Conservation (phyloP, 2,113 vertebrate genomes). For the Chamaea fasciata region DNA sequence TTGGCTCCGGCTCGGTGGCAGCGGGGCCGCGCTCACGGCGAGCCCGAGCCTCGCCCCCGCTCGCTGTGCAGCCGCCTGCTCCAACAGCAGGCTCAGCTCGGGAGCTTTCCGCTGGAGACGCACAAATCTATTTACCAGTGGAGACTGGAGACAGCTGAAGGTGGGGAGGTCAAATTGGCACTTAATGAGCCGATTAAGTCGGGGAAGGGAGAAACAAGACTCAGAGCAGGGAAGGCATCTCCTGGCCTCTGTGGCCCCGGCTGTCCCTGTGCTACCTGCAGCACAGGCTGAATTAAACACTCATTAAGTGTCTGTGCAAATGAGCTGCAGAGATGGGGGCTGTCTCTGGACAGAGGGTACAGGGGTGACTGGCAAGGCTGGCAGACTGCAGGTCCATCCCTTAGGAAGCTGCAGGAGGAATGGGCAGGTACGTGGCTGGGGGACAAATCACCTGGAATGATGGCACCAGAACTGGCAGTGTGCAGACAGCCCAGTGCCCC, state of each 20-base stretch:
- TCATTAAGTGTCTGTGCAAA: not conserved
- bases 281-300: not conserved
- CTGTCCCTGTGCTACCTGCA: not conserved
- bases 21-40: fast-evolving
- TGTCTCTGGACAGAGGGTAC: not conserved
- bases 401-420: not conserved
- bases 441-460: not conserved
- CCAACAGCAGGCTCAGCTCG: not conserved
- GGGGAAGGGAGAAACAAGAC: not conserved
- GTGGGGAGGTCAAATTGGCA: slow-evolving; percentile 10
- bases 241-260: not conserved
- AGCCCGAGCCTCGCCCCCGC: not conserved
- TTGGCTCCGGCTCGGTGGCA: not conserved
- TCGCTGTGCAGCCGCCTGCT: not conserved
- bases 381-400: not conserved
- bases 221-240: not conserved
- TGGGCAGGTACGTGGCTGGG: not conserved
- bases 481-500: not conserved
- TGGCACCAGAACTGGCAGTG: not conserved
- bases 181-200: slow-evolving; percentile 20
- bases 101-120: not conserved
- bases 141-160: slow-evolving; percentile 44
- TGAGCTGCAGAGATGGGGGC: not conserved
- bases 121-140: slow-evolving; percentile 27
- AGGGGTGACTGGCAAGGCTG: not conserved